A percentile compares a stretch with the other conserved stretches of the same genome.
Evolutionary conservation across 1,140 invertebrate genomes (phyloP).

Genomic region (Delia radicum): DNA sequence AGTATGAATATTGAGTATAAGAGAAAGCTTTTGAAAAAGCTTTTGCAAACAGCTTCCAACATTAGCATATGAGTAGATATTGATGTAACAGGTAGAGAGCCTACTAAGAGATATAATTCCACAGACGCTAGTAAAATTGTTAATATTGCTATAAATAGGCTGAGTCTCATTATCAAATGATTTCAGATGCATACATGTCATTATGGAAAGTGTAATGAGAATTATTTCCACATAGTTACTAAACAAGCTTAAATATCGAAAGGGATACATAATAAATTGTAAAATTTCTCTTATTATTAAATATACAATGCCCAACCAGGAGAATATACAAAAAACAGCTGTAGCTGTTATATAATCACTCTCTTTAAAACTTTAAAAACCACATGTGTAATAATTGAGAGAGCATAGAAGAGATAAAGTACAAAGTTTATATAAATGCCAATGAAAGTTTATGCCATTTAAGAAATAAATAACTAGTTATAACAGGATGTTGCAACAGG

Average conservation of each 20-base stretch:
- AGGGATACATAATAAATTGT: constrained; percentile 66
- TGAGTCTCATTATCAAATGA: constrained; percentile 59
- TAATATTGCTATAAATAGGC: constrained; percentile 63
- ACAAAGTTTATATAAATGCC: constrained; percentile 72
- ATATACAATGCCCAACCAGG: constrained; percentile 60
- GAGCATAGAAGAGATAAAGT: constrained; percentile 70
- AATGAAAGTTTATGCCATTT: constrained; percentile 77
- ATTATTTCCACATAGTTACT: constrained; percentile 73
- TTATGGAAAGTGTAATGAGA: constrained; percentile 63
- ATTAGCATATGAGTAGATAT: no score
- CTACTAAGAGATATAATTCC: constrained; percentile 75
- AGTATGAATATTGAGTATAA: constrained; percentile 78
- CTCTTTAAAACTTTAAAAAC: constrained; percentile 60
- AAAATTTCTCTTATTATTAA: constrained; percentile 67
- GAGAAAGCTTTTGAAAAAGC: constrained; percentile 75
- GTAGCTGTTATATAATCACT: constrained; percentile 55
- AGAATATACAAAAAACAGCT: constrained; percentile 53
- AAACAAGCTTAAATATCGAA: constrained; percentile 64
- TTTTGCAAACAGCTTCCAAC: constrained; percentile 73
- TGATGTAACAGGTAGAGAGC: constrained; percentile 75
- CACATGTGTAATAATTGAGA: constrained; percentile 67
- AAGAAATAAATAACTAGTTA: constrained; percentile 75
- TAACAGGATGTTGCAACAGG: constrained; percentile 75
- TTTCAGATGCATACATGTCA: constrained; percentile 60
- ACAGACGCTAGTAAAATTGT: constrained; percentile 72